A percentile compares a stretch with the other conserved stretches of the same genome.
Evolutionary conservation across 2,888 invertebrate genomes (phyloP).

Genomic region (Nipponacmea schrenckii): DNA sequence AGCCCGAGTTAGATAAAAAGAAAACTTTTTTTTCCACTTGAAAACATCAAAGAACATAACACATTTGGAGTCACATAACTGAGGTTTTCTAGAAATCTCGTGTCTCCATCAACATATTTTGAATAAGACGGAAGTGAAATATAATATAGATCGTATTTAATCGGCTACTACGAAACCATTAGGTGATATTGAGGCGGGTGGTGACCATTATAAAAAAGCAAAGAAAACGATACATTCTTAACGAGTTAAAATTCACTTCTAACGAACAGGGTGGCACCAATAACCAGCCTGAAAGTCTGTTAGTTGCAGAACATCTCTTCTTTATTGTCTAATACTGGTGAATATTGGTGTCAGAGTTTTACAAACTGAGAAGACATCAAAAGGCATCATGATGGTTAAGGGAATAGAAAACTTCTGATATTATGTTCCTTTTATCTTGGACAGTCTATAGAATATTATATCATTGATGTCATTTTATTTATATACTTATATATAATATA

Average conservation of each 20-base stretch:
- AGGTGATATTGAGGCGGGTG: not conserved
- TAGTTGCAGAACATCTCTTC: no score
- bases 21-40: not conserved
- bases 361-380: no score
- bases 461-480: no score
- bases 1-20: no score
- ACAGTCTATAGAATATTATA: no score
- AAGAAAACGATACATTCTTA: constrained; percentile 2
- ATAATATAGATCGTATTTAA: constrained; percentile 2
- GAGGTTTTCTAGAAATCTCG: not conserved
- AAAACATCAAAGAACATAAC: constrained; percentile 2
- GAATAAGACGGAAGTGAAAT: not conserved
- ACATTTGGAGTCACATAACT: constrained; percentile 9
- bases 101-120: not conserved
- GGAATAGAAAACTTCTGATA: no score
- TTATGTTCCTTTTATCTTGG: no score
- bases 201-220: not conserved
- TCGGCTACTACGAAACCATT: not conserved
- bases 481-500: no score
- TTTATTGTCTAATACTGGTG: no score
- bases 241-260: not conserved
- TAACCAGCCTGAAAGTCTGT: not conserved
- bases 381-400: no score
- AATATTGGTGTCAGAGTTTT: no score
- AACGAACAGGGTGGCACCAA: constrained; percentile 2